Percentiles rank a stretch among this genome's conserved stretches.
Conservation (phyloP, 1,140 invertebrate genomes). For the Aphis craccivora region DNA sequence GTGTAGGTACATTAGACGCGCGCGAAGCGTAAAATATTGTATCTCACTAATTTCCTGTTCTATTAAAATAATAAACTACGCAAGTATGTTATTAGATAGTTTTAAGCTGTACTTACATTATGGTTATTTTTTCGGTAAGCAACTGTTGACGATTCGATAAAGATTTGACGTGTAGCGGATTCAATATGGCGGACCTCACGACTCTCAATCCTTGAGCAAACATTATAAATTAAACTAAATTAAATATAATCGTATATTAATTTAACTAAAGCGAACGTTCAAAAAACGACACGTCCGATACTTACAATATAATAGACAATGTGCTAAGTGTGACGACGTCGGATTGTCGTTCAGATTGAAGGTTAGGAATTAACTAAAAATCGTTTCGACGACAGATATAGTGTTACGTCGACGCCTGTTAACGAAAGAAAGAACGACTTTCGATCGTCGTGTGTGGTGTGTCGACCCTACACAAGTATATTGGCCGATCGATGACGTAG, state of each 20-base stretch:
- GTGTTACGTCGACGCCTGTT: conserved; percentile 21
- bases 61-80: background rate
- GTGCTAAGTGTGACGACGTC: background rate
- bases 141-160: background rate
- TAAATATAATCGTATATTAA: background rate
- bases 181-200: conserved; percentile 52
- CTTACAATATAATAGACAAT: conserved; percentile 24
- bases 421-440: conserved; percentile 13
- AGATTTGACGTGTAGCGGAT: background rate
- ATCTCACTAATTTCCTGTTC: background rate
- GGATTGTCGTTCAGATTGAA: background rate
- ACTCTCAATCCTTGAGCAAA: conserved; percentile 48
- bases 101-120: conserved; percentile 19
- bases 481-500: conserved; percentile 34
- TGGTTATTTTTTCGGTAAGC: background rate
- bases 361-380: background rate
- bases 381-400: conserved; percentile 29
- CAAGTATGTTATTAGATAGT: background rate
- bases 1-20: too few relatives aligned
- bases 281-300: background rate
- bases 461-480: background rate
- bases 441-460: too few relatives aligned
- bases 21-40: background rate
- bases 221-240: conserved; percentile 43
- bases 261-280: background rate